These are phyloP conservation scores for Trissolcus basalis DNA, from an alignment of 1,140 invertebrate species.

Conservation along the genomic window DNA sequence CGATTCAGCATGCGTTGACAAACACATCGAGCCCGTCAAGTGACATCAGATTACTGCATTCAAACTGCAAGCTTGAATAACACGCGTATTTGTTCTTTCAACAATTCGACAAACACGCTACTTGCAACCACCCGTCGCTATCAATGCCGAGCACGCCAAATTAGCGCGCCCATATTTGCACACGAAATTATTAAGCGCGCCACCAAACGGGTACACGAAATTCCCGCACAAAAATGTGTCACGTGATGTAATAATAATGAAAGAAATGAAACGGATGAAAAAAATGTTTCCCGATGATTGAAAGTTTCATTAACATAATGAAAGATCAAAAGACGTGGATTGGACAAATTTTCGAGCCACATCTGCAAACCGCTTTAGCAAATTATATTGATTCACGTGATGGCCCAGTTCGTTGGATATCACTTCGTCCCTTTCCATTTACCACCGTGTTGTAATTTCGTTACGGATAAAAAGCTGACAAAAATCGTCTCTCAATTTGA, in stretches of 20 bases:
- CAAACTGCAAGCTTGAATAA: constrained; percentile 36
- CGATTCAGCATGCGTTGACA: constrained; percentile 8
- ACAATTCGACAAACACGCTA: constrained; percentile 34
- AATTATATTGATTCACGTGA: constrained; percentile 50
- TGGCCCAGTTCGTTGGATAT: constrained; percentile 27
- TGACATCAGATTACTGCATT: constrained; percentile 49
- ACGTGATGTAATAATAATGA: neutral
- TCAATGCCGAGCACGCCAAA: constrained; percentile 12
- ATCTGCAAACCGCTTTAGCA: constrained; percentile 36
- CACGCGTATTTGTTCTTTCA: constrained; percentile 45
- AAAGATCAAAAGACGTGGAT: constrained; percentile 37
- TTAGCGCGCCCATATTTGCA: constrained; percentile 18
- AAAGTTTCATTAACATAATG: constrained; percentile 50
- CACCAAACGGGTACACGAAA: constrained; percentile 1
- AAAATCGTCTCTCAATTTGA: too few relatives aligned
- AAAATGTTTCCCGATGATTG: neutral
- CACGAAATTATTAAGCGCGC: constrained; percentile 13
- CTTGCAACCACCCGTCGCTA: constrained; percentile 18
- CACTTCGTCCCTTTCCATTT: constrained; percentile 13
- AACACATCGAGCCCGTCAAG: constrained; percentile 39
- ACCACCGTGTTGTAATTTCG: too few relatives aligned
- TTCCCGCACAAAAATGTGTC: too few relatives aligned
- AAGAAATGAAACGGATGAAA: neutral
- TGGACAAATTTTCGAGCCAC: constrained; percentile 28
- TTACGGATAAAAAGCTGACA: too few relatives aligned